Base-by-base conservation (phyloP, 2,113 vertebrate genomes). In the Gorsachius goisagi region DNA sequence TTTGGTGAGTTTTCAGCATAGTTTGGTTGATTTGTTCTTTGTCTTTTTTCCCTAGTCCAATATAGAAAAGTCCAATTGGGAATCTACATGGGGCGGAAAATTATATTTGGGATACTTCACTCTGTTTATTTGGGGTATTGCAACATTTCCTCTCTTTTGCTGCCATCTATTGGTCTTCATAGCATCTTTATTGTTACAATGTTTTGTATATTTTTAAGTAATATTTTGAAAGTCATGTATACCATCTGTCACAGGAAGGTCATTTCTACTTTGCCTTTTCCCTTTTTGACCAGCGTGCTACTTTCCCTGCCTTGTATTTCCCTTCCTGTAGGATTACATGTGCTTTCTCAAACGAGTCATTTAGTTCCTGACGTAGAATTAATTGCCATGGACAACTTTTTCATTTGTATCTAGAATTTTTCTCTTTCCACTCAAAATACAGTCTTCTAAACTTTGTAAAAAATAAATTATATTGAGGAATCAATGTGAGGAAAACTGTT, bases 1-100 rank as follows among this genome's bases (percentile, higher is more conserved):
- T 99, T 99, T 97, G 99, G 99, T 99, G 95, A 98, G 99, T 98
- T 86, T 76, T 83, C 24, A 6, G 9, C 66, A 39, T 47, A 41
- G 18, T 39, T 81, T 93, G 6, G 15, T 35, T 67, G 12, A 11
- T 4, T 37, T 63, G 27, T 5, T 3, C 15, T 89, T 69, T 91
- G 47, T 55, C 21, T 27, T 73, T 47, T 47, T 47, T 69, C 28
- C 21, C 4, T 79, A 87, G 4, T 58, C 39, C n/a, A 44, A 1
- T 79, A 37, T 2, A 44, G 44, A 89, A 82, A 35, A 84, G 12
- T 8, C 24, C 7, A 41, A 0, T 0, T 49, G 19, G 15, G 39
- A 71, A 24, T 77, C 52, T 64, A 1, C 13, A 4, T 28, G 32
- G 64, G 14, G 39, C 55, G 84, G 59, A 58, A 79, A 22, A 50